Evolutionary conservation across 2,888 invertebrate genomes (phyloP).

Genomic region (Amblyteles armatorius): DNA sequence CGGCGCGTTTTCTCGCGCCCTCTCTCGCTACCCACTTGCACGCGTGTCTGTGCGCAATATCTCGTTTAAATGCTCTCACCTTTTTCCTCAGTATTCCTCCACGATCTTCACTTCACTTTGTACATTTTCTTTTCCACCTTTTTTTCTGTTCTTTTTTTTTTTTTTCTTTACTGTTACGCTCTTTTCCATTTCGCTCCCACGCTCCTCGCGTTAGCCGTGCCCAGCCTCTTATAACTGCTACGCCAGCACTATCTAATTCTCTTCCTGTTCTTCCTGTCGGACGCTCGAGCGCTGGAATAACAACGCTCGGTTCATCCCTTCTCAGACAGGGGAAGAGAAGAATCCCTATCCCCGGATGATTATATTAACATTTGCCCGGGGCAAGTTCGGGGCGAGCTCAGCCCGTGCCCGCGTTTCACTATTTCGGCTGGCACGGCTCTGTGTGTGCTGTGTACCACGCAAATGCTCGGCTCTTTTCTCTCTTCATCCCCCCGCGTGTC

Average conservation of each 20-base stretch:
- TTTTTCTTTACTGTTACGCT: constrained; percentile 5
- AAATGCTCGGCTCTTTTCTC: constrained; percentile 32
- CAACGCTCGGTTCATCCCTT: constrained; percentile 73
- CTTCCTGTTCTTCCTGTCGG: constrained; percentile 58
- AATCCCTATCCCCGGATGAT: constrained; percentile 64
- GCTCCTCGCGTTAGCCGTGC: constrained; percentile 1
- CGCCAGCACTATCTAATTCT: constrained; percentile 63
- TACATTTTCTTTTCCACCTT: constrained; percentile 1
- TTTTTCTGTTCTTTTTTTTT: constrained; percentile 6
- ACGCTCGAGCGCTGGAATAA: constrained; percentile 70
- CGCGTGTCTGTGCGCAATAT: constrained; percentile 74
- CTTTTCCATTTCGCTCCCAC: constrained; percentile 32
- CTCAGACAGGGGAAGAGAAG: constrained; percentile 31
- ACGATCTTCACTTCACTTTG: constrained; percentile 58
- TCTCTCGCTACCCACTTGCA: not conserved
- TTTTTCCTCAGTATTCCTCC: constrained; percentile 67
- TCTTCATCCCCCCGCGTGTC: constrained; percentile 33
- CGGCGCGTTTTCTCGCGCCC: constrained; percentile 66
- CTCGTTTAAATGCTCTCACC: constrained; percentile 75
- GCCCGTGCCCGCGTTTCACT: constrained; percentile 41
- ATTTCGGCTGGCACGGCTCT: constrained; percentile 46
- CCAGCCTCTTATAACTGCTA: constrained; percentile 23
- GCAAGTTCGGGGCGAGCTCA: constrained; percentile 52
- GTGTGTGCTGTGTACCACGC: constrained; percentile 35
- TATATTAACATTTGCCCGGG: constrained; percentile 67